Base-by-base conservation (phyloP, 2,888 invertebrate genomes). In the Caenorhabditis sp. region DNA sequence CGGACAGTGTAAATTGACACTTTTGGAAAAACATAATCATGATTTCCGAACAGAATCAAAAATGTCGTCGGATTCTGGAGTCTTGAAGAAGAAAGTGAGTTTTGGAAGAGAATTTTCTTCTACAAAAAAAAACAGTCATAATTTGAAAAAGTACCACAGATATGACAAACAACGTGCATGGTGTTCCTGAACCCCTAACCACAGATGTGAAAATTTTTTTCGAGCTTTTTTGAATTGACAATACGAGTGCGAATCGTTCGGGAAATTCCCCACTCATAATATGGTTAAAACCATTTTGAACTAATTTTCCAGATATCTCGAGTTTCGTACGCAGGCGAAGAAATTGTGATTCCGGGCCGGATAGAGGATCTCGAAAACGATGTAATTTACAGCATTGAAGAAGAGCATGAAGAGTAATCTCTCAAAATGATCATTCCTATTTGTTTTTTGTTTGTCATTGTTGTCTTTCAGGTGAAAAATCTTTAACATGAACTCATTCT, bases 351-450 rank as follows among this genome's bases (percentile, higher is more conserved):
- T 24, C 84, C 84, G 56, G 69, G 58, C n/a, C 75, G 80, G n/a
- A 80, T 84, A 5, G 80, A 84, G 44, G 84, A 84, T 73, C 73
- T 84, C 61, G 84, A 84, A 47, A 84, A 84, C 54, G 84, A 84
- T 68, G 84, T 84, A 24, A 84, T 84, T 51, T 83, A 83, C 58
- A 77, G 82, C 63, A 83, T 83, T 26, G 82, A 83, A 56, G 82
- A 83, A 69, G 82, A 83, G 26, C 14, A 28, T 7, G 80, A 80
- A 54, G 80, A 80, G 19, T 47, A 19, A 47, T 19, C 0, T 19
- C 47, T 19, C n/a, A 5, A 2, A 14, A 44, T 19, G 19, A 47
- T 47, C 4, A n/a, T 38, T 38, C 47, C 19, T 47, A 19, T 47
- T 47, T 47, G 19, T 47, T 38, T 31, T 4, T 38, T 38, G 6